phyloP scores from a whole-genome alignment of 2,888 invertebrate species.

The Kryphioiulus occultus region DNA sequence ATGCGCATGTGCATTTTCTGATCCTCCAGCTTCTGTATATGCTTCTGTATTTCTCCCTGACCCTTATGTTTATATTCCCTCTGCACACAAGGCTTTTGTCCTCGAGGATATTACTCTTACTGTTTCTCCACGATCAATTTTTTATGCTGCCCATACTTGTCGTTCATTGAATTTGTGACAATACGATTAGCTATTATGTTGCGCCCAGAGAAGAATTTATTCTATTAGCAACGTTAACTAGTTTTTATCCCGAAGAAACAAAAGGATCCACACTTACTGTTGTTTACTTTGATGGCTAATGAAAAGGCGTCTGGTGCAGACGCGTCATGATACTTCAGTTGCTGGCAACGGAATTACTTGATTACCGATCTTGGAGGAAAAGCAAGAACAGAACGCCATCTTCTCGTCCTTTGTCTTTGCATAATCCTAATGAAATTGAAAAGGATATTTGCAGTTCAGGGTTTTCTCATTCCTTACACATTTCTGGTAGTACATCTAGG shows the following conservation, averaged over 20 bases:
- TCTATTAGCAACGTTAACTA: background rate
- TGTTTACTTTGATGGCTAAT: background rate
- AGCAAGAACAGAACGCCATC: background rate
- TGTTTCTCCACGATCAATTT: conserved; percentile 12
- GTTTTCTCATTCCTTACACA: too few species aligned
- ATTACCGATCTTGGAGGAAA: background rate
- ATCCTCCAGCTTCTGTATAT: background rate
- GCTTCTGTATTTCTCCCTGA: background rate
- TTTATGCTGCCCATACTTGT: background rate
- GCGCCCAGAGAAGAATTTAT: background rate
- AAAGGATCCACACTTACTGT: background rate
- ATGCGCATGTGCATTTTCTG: background rate
- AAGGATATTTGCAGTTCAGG: too few species aligned
- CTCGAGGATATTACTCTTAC: background rate
- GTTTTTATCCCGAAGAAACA: background rate
- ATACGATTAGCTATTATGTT: background rate
- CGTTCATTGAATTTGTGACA: conserved; percentile 12
- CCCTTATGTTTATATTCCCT: background rate
- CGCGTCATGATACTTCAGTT: background rate
- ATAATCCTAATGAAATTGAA: too few species aligned
- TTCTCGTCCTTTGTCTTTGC: background rate
- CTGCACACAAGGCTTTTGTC: background rate
- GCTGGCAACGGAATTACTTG: background rate
- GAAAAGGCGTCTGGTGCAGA: background rate
- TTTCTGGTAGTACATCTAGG: too few species aligned